Base-by-base conservation (phyloP, 2,888 invertebrate species). In the Brenthis daphne region DNA sequence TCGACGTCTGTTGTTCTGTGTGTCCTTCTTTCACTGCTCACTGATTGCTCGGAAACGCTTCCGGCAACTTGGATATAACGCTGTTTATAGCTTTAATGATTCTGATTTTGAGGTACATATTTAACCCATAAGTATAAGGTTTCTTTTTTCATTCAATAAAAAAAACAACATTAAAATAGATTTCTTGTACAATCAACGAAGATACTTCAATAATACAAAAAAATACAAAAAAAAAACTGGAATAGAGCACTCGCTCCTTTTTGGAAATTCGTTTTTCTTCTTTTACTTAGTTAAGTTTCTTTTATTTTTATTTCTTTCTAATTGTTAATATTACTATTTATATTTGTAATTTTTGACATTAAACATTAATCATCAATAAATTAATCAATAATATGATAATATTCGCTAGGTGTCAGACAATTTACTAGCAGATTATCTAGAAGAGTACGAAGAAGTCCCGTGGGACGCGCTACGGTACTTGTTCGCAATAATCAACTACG, bases 401-500 rank as follows among this genome's bases (percentile, higher is more conserved):
- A 24, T 20, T 29, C 11, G 0, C 0, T 77, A 96, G 95, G 95
- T 96, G 1, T 97, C 98, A 0, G 97, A 97, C 86, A 96, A 96
- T 81, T 85, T 98, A 12, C 86, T 98, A n/a, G 94, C 95, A 16
- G 95, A 96, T 65, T 98, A 98, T 83, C 88, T 98, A 65, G 96
- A 97, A 78, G 97, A 97, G 80, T 98, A 98, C 85, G 94, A 95
- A n/a, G 95, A 96, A 14, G 97, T 97, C 0, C 98, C 98, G 1
- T 98, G 97, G 97, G 97, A 97, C 79, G 97, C 98, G 0, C 88
- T 98, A 60, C 97, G 97, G 76, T 98, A 97, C 85, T 89, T 98
- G 71, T 97, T 98, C 82, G 96, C 97, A 0, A 97, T 96, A 76
- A 96, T 98, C 75, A 97, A 96, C 89, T 98, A 98, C 83, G 98